These are phyloP conservation scores for Stomorhina lunata DNA, from an alignment of 2,888 invertebrate genomes.

Conservation along the genomic window DNA sequence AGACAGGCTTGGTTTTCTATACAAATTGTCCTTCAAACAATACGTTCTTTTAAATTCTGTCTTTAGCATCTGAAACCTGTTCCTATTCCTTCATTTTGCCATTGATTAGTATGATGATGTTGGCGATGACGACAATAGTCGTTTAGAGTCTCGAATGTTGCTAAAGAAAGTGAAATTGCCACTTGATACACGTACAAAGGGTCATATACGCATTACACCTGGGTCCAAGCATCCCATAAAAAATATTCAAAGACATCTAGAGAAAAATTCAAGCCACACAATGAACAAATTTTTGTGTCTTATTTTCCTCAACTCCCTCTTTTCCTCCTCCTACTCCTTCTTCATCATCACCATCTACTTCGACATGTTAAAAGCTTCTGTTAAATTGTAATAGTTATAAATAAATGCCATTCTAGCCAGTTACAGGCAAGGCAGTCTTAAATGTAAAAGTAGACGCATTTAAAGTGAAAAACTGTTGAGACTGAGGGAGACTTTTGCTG, in stretches of 20 bases:
- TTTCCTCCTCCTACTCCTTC: neutral
- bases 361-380: neutral
- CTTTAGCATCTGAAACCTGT: neutral
- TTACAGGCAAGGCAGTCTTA: neutral
- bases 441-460: neutral
- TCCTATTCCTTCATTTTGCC: neutral
- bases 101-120: slow-evolving; percentile 9
- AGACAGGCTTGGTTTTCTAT: too few species aligned
- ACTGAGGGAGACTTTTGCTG: neutral
- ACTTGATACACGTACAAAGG: slow-evolving; percentile 59
- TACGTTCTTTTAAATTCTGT: neutral
- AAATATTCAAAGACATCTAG: slow-evolving; percentile 15
- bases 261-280: slow-evolving; percentile 19
- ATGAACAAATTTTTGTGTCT: slow-evolving; percentile 15
- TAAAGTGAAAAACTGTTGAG: neutral
- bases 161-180: slow-evolving; percentile 74
- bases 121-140: slow-evolving; percentile 32
- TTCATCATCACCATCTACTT: neutral
- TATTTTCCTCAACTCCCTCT: neutral
- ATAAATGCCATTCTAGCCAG: slow-evolving; percentile 30
- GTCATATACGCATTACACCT: slow-evolving; percentile 71
- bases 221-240: slow-evolving; percentile 72
- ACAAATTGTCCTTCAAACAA: too few species aligned
- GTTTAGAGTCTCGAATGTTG: slow-evolving; percentile 43
- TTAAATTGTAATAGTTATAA: slow-evolving; percentile 36